phyloP scores from a whole-genome alignment of 2,113 vertebrate genomes.

The Symphodus melops region DNA sequence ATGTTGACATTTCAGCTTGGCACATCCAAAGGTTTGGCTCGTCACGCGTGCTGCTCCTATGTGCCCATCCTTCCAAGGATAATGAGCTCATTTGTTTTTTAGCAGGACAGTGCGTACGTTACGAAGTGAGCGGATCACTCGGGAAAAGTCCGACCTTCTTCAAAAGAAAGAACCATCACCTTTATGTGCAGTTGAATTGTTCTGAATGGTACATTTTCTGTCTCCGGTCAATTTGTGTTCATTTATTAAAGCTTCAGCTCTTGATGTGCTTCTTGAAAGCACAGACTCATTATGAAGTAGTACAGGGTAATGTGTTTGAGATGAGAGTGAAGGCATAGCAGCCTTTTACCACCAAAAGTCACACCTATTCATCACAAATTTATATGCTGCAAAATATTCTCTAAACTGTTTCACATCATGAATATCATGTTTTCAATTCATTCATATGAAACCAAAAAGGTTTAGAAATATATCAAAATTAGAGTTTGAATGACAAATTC shows the following conservation, averaged over 20 bases:
- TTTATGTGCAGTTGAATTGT: slow-evolving; percentile 22
- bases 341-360: not conserved
- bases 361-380: not conserved
- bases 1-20: slow-evolving; percentile 78
- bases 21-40: slow-evolving; percentile 69
- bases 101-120: slow-evolving; percentile 43
- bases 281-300: slow-evolving; percentile 11
- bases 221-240: slow-evolving; percentile 11
- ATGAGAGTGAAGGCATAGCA: not conserved
- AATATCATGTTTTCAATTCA: not conserved
- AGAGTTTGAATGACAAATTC: not conserved
- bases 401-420: not conserved
- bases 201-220: slow-evolving; percentile 12
- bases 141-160: slow-evolving; percentile 22
- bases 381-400: not conserved
- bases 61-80: slow-evolving; percentile 69
- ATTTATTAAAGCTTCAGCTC: slow-evolving; percentile 10
- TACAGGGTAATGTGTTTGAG: slow-evolving; percentile 5
- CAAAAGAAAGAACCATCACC: slow-evolving; percentile 22
- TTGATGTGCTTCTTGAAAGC: slow-evolving; percentile 7
- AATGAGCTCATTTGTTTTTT: slow-evolving; percentile 78
- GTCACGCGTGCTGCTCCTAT: slow-evolving; percentile 63
- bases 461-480: not conserved
- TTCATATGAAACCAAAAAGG: not conserved
- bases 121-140: slow-evolving; percentile 33